A percentile compares a stretch with the other conserved stretches of the same genome.
Conservation (phyloP, 2,797 vertebrate genomes). For the Sebastes iracundus region DNA sequence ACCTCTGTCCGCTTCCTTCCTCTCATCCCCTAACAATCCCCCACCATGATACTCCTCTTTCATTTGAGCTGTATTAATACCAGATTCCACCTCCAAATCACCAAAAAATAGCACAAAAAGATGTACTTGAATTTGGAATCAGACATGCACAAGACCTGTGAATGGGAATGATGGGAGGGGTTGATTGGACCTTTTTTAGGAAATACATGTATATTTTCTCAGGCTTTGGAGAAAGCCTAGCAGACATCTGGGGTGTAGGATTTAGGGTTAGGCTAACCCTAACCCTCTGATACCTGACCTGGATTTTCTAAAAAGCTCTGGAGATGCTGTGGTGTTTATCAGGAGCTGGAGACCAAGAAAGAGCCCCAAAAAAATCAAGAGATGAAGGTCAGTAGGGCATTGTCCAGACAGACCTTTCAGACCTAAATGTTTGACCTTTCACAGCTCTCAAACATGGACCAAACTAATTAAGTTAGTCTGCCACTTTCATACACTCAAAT, state of each 20-base stretch:
- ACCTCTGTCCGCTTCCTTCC: background rate
- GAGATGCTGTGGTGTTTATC: background rate
- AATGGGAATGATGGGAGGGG: background rate
- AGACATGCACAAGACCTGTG: background rate
- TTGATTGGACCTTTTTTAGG: constrained; percentile 5
- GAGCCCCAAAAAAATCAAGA: background rate
- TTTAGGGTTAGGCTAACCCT: background rate
- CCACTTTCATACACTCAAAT: constrained; percentile 51
- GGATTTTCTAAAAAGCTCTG: background rate
- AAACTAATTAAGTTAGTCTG: constrained; percentile 68
- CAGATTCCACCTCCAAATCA: constrained; percentile 41
- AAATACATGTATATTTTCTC: constrained; percentile 6
- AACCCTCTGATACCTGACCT: background rate
- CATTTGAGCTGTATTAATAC: constrained; percentile 30
- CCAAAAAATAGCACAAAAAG: constrained; percentile 54
- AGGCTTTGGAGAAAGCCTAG: constrained; percentile 22
- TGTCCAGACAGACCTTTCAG: constrained; percentile 39
- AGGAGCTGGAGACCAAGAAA: background rate
- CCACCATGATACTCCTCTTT: background rate
- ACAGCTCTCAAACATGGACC: constrained; percentile 60
- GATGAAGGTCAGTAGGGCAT: background rate
- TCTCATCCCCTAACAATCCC: background rate
- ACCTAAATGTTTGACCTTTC: constrained; percentile 57
- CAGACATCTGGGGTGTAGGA: constrained; percentile 2
- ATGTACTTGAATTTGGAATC: constrained; percentile 56